Evolutionary conservation across 2,888 invertebrate genomes (phyloP).

Genomic region (Cheilosia vulpina): DNA sequence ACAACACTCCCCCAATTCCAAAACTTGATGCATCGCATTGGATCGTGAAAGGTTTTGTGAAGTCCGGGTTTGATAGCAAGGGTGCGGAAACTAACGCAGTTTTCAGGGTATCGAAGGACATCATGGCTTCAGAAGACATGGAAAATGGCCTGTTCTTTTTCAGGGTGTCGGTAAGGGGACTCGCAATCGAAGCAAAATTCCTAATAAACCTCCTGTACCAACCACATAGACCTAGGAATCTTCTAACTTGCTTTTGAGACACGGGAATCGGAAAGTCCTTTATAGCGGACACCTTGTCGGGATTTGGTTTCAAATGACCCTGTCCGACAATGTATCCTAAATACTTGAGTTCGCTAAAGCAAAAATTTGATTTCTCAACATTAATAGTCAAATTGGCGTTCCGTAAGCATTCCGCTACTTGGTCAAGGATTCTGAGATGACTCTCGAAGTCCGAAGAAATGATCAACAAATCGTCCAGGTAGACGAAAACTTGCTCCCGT

Average conservation of each 20-base stretch:
- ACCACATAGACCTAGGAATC: conserved; percentile 1
- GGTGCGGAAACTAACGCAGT: too few species aligned
- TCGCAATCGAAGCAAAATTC: neutral
- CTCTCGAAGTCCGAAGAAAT: neutral
- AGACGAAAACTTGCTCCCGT: neutral
- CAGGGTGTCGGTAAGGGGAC: neutral
- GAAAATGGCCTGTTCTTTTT: neutral
- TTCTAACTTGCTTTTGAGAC: neutral
- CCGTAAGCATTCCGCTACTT: neutral
- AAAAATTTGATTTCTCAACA: neutral
- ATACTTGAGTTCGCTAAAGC: neutral
- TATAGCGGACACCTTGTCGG: neutral
- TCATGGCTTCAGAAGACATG: neutral
- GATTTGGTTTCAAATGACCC: neutral
- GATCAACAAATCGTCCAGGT: neutral
- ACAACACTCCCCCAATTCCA: neutral
- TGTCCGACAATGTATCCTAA: neutral
- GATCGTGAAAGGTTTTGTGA: neutral
- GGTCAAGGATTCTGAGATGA: neutral
- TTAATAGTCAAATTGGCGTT: neutral
- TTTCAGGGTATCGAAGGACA: too few species aligned
- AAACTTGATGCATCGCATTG: neutral
- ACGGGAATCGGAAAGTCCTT: neutral
- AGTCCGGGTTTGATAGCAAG: neutral
- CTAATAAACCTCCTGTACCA: conserved; percentile 12